Conservation (phyloP, 2,888 invertebrate species). For the Meghimatium bilineatum region DNA sequence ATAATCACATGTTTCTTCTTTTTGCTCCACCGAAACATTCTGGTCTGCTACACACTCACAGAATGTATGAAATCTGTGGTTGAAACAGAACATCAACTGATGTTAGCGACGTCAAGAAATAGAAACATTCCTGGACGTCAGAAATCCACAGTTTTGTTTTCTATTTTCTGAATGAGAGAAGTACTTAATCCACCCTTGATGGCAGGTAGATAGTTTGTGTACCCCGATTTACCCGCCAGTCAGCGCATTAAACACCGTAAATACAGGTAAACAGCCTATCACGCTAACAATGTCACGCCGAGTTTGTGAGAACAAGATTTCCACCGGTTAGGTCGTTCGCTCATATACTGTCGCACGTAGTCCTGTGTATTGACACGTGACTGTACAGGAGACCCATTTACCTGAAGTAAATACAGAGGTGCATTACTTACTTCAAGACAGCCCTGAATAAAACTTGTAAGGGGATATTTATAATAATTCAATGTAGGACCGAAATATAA, state of each 20-base stretch:
- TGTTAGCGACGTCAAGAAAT: not conserved
- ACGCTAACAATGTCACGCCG: not conserved
- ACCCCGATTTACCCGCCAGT: not conserved
- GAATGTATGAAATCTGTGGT: not conserved
- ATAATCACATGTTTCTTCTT: constrained; percentile 28
- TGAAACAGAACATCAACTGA: not conserved
- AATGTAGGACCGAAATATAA: too few relatives aligned
- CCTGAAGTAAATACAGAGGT: not conserved
- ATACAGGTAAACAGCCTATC: not conserved
- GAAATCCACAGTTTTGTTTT: not conserved
- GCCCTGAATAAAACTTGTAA: too few relatives aligned
- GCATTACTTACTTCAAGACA: too few relatives aligned
- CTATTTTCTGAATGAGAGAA: not conserved
- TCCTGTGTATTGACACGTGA: constrained; percentile 13
- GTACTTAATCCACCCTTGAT: not conserved
- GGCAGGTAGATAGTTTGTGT: not conserved
- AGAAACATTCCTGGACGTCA: not conserved
- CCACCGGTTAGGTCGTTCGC: not conserved
- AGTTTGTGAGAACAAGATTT: not conserved
- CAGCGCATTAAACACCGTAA: not conserved
- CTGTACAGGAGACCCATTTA: not conserved
- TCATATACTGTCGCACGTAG: not conserved
- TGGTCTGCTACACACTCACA: not conserved
- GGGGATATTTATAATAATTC: too few relatives aligned
- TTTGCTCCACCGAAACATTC: constrained; percentile 34